A percentile compares a stretch with the other conserved stretches of the same genome.
These are phyloP conservation scores for Erpornis zantholeuca DNA, from an alignment of 2,113 vertebrate genomes.

Conservation along the genomic window DNA sequence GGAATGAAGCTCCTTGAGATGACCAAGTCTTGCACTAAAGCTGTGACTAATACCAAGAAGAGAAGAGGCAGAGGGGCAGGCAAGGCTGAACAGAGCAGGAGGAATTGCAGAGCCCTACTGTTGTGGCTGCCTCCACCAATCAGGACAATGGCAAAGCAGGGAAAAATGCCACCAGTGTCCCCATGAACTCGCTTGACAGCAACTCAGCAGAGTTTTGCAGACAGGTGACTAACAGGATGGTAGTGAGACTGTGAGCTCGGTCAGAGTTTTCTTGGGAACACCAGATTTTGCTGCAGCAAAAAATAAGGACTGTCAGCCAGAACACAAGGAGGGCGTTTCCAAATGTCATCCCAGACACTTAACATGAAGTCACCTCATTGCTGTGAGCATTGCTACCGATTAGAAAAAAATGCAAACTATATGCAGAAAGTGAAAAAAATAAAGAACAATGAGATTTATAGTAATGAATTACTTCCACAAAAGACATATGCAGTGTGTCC, in stretches of 20 bases:
- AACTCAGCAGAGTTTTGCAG: background rate
- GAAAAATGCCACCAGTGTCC: background rate
- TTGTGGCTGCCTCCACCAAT: background rate
- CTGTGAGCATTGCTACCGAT: background rate
- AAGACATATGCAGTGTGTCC: background rate
- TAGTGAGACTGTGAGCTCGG: background rate
- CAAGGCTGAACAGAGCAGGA: background rate
- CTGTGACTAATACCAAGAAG: background rate
- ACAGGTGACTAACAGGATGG: background rate
- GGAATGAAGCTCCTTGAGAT: background rate
- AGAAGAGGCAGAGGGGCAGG: background rate
- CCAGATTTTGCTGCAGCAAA: background rate
- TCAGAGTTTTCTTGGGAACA: background rate
- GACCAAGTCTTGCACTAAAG: background rate
- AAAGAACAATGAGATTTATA: background rate
- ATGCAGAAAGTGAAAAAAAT: background rate
- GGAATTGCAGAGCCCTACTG: rapidly evolving
- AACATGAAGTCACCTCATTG: background rate
- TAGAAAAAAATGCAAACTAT: background rate
- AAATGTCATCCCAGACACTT: background rate
- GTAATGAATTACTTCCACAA: background rate
- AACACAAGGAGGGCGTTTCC: background rate
- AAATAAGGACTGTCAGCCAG: background rate
- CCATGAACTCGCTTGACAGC: background rate
- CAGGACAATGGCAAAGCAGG: background rate